A percentile compares a stretch with the other conserved stretches of the same genome.
Conservation (phyloP, 2,113 vertebrate genomes). For the Lagenorhynchus albirostris region DNA sequence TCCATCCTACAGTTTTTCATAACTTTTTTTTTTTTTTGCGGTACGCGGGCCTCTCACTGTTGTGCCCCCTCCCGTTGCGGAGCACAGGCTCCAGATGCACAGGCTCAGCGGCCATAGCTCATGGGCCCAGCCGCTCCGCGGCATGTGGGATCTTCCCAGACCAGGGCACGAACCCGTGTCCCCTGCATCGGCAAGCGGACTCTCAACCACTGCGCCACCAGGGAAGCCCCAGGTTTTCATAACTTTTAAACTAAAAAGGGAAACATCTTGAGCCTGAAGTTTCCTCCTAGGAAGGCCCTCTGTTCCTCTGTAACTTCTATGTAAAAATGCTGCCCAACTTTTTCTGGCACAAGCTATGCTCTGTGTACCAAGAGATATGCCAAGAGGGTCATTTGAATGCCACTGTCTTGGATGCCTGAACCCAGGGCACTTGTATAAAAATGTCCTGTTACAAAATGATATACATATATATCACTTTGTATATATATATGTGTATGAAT, state of each 20-base stretch:
- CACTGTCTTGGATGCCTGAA: background rate
- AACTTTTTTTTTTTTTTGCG: background rate
- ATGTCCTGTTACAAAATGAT: background rate
- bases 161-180: no score
- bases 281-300: background rate
- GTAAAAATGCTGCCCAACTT: background rate
- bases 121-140: rapidly evolving
- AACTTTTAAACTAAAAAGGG: background rate
- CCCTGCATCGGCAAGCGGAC: no score
- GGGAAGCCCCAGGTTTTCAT: background rate
- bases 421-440: background rate
- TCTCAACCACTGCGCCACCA: no score
- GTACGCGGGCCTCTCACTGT: no score
- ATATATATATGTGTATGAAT: background rate
- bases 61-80: no score
- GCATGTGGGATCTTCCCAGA: no score
- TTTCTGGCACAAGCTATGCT: background rate
- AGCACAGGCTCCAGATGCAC: no score
- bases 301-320: background rate
- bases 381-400: background rate
- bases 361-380: background rate
- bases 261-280: background rate
- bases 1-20: background rate
- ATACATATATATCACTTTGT: no score
- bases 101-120: no score